A percentile compares a stretch with the other conserved stretches of the same genome.
These are phyloP conservation scores for Drosophila glabriapex DNA, from an alignment of 2,888 invertebrate species.

Conservation along the genomic window DNA sequence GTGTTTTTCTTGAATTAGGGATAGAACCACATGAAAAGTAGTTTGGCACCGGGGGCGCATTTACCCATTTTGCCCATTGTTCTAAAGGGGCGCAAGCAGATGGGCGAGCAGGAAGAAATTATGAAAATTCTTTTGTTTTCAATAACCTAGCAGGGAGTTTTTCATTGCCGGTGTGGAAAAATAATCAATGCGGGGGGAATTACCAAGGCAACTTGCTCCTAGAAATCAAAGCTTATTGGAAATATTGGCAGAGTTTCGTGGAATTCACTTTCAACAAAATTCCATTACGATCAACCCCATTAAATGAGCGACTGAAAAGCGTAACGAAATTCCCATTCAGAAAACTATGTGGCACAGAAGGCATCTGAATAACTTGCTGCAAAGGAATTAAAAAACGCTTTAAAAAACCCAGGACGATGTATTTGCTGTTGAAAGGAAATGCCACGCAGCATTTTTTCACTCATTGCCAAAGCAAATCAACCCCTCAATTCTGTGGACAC, in stretches of 20 bases:
- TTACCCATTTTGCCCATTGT: conserved; percentile 52
- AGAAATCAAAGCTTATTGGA: conserved; percentile 46
- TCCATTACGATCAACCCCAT: conserved; percentile 54
- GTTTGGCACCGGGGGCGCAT: conserved; percentile 58
- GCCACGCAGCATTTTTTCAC: conserved; percentile 33
- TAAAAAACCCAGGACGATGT: conserved; percentile 43
- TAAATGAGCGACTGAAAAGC: conserved; percentile 39
- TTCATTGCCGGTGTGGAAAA: conserved; percentile 13
- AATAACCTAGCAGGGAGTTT: conserved; percentile 34
- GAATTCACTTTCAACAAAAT: conserved; percentile 35
- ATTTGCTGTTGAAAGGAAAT: conserved; percentile 26
- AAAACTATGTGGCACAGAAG: conserved; percentile 54
- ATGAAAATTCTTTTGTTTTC: conserved; percentile 69
- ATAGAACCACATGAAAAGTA: conserved; percentile 47
- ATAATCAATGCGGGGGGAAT: conserved; percentile 28
- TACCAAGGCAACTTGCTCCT: not conserved
- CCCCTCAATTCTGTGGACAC: conserved; percentile 47
- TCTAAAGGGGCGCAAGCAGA: conserved; percentile 55
- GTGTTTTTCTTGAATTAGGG: conserved; percentile 53
- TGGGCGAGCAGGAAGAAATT: conserved; percentile 56
- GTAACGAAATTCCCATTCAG: conserved; percentile 45
- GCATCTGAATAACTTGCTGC: conserved; percentile 65
- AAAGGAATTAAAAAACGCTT: conserved; percentile 78
- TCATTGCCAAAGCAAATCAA: conserved; percentile 53
- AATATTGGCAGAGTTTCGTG: conserved; percentile 18